Conservation (phyloP, 2,797 vertebrate species). For the Serranus cabrilla region DNA sequence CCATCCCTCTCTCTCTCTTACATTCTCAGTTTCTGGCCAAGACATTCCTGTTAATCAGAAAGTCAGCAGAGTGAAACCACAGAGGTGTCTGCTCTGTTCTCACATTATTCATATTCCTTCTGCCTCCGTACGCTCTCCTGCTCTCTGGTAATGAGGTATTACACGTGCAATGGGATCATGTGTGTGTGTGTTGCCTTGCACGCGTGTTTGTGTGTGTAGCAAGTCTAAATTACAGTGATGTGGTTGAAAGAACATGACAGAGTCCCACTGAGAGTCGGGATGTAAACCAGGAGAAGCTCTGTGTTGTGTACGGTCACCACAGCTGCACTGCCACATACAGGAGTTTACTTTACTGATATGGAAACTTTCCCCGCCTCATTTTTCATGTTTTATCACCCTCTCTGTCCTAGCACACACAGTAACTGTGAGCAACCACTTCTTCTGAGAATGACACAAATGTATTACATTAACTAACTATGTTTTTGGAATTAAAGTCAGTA, state of each 20-base stretch:
- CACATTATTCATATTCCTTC: slow-evolving; percentile 60
- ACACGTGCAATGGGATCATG: background rate
- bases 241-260: slow-evolving; percentile 59
- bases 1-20: slow-evolving; percentile 7
- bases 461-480: background rate
- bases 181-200: slow-evolving; percentile 17
- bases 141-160: slow-evolving; percentile 58
- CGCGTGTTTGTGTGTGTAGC: slow-evolving; percentile 48
- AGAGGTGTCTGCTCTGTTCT: slow-evolving; percentile 66
- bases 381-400: slow-evolving; percentile 19
- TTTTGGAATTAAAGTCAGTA: background rate
- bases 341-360: slow-evolving; percentile 41
- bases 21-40: slow-evolving; percentile 30
- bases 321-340: slow-evolving; percentile 50
- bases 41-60: slow-evolving; percentile 71
- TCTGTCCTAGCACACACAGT: background rate
- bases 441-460: background rate
- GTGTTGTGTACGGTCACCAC: slow-evolving; percentile 44
- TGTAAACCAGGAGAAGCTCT: slow-evolving; percentile 63
- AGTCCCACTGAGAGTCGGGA: slow-evolving; percentile 52
- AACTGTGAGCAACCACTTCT: slow-evolving; percentile 2
- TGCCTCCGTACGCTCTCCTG: slow-evolving; percentile 35
- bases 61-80: slow-evolving; percentile 59
- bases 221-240: slow-evolving; percentile 44
- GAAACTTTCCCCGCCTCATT: slow-evolving; percentile 57